These are phyloP conservation scores for Criorhina ranunculi DNA, from an alignment of 2,888 invertebrate genomes.

Conservation along the genomic window DNA sequence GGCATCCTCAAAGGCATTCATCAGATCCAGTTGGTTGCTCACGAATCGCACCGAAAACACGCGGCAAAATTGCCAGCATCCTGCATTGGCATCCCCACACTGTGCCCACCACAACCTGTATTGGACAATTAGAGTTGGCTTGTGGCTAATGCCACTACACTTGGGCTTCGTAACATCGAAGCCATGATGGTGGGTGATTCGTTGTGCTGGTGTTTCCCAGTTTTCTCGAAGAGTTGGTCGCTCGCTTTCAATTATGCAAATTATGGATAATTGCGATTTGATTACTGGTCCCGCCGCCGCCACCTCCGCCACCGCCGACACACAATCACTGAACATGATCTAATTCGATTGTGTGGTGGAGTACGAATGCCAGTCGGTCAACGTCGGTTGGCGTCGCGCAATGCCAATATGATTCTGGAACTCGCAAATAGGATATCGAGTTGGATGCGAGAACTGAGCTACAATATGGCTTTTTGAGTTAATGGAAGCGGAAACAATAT, in stretches of 20 bases:
- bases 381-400: slow-evolving; percentile 12
- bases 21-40: slow-evolving; percentile 13
- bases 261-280: slow-evolving; percentile 73
- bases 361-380: slow-evolving; percentile 46
- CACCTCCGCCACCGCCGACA: slow-evolving; percentile 35
- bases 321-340: slow-evolving; percentile 69
- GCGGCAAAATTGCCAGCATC: slow-evolving; percentile 50
- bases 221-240: slow-evolving; percentile 31
- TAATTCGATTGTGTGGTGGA: slow-evolving; percentile 48
- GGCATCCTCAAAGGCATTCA: slow-evolving; percentile 46
- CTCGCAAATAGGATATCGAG: slow-evolving; percentile 12
- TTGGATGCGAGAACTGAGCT: slow-evolving; percentile 23
- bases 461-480: slow-evolving; percentile 32
- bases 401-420: slow-evolving; percentile 33
- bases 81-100: slow-evolving; percentile 17
- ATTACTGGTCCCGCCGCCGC: slow-evolving; percentile 52
- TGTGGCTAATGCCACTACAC: slow-evolving; percentile 18
- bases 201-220: background rate
- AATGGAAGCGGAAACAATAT: slow-evolving; percentile 42
- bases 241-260: slow-evolving; percentile 71
- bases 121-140: slow-evolving; percentile 12
- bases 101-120: slow-evolving; percentile 38
- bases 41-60: background rate
- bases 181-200: background rate
- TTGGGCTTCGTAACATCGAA: background rate